Conservation (phyloP, 2,113 vertebrate genomes). For the Manacus vitellinus region DNA sequence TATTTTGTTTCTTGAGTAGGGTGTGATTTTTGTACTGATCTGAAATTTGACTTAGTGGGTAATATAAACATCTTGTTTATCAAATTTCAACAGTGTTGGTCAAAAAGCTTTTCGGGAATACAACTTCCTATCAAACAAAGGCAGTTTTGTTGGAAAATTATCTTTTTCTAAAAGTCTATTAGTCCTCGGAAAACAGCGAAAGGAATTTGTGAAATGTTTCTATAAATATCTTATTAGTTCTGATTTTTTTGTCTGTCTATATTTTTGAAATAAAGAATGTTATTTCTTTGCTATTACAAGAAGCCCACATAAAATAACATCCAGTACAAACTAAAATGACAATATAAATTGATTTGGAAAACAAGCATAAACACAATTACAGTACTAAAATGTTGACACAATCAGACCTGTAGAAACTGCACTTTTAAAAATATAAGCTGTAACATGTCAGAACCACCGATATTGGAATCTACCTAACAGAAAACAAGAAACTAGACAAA, state of each 20-base stretch:
- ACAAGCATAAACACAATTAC: not conserved
- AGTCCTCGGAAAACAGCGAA: not conserved
- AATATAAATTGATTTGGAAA: not conserved
- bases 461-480: not conserved
- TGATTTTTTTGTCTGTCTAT: not conserved
- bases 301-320: not conserved
- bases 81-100: not conserved
- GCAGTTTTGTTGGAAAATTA: not conserved
- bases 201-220: not conserved
- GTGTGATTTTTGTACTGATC: not conserved
- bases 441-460: rapidly evolving
- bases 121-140: not conserved
- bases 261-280: not conserved
- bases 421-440: not conserved
- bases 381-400: not conserved
- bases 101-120: not conserved
- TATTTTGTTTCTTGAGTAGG: not conserved
- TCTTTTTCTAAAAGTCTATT: not conserved
- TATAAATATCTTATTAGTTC: not conserved
- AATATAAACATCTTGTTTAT: not conserved
- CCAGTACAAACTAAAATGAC: not conserved
- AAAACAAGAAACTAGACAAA: not conserved
- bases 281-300: not conserved
- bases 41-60: not conserved
- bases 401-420: not conserved